Conservation (phyloP, 2,888 invertebrate genomes). For the Schrankia costaestrigalis region DNA sequence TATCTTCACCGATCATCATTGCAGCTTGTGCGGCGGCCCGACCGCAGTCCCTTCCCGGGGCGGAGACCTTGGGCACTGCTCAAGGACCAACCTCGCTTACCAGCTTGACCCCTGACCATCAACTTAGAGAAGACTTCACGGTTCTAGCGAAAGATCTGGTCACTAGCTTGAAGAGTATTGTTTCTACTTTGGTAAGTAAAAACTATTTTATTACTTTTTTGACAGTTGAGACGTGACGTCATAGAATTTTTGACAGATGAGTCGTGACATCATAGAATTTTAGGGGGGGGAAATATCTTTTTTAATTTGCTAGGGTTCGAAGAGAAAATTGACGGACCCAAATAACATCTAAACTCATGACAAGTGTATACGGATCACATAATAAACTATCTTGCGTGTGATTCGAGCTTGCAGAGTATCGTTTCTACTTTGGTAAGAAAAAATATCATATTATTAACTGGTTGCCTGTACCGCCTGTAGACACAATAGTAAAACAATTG, state of each 20-base stretch:
- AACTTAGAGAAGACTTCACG: slow-evolving; percentile 84
- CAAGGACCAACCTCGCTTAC: slow-evolving; percentile 61
- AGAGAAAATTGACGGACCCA: no score
- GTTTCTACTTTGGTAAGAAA: slow-evolving; percentile 65
- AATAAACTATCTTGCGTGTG: no score
- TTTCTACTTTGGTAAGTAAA: slow-evolving; percentile 64
- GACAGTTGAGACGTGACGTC: neutral
- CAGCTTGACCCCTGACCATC: slow-evolving; percentile 72
- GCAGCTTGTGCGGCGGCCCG: slow-evolving; percentile 74
- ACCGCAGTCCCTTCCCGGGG: slow-evolving; percentile 80
- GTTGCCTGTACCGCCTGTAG: no score
- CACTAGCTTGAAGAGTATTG: slow-evolving; percentile 82
- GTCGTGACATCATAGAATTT: no score
- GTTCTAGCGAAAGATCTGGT: slow-evolving; percentile 85
- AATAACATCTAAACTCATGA: no score
- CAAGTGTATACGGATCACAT: no score
- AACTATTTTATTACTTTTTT: neutral
- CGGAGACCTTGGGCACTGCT: slow-evolving; percentile 61
- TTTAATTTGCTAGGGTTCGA: no score
- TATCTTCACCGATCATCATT: slow-evolving; percentile 15
- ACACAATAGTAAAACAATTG: no score
- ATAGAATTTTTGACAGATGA: no score
- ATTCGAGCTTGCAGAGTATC: slow-evolving; percentile 83
- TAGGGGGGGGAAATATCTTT: no score
- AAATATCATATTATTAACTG: neutral